These are phyloP conservation scores for Trichopria drosophilae DNA, from an alignment of 2,888 invertebrate species.

Conservation along the genomic window DNA sequence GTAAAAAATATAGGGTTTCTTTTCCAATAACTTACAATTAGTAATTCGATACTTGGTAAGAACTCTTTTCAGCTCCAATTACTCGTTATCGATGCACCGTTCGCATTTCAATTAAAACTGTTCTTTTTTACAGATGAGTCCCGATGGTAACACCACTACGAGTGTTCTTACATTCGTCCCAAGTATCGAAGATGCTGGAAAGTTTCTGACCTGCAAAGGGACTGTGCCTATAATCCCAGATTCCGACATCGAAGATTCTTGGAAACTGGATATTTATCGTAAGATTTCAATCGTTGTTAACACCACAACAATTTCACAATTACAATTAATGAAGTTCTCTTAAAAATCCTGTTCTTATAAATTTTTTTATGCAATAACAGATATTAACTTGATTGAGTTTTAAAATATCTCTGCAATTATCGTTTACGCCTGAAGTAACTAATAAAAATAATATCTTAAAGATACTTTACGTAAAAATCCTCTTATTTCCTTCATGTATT, in stretches of 20 bases:
- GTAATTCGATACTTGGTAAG: no score
- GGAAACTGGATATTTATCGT: slow-evolving; percentile 84
- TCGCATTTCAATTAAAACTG: no score
- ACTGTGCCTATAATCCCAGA: slow-evolving; percentile 76
- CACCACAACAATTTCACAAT: not conserved
- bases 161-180: slow-evolving; percentile 78
- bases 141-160: slow-evolving; percentile 75
- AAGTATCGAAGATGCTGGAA: slow-evolving; percentile 78
- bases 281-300: slow-evolving; percentile 61
- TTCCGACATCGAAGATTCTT: slow-evolving; percentile 76
- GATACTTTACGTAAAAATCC: no score
- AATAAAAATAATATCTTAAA: no score
- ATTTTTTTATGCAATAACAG: not conserved
- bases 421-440: no score
- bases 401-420: no score
- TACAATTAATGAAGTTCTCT: not conserved
- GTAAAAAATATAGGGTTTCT: no score
- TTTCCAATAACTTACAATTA: no score
- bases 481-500: not conserved
- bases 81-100: no score
- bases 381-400: not conserved
- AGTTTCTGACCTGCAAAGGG: slow-evolving; percentile 75
- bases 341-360: not conserved
- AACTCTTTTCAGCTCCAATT: no score
- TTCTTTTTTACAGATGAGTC: slow-evolving; percentile 61